These are phyloP conservation scores for Sebastiscus albofasciatus DNA, from an alignment of 2,797 vertebrate species.

Conservation along the genomic window DNA sequence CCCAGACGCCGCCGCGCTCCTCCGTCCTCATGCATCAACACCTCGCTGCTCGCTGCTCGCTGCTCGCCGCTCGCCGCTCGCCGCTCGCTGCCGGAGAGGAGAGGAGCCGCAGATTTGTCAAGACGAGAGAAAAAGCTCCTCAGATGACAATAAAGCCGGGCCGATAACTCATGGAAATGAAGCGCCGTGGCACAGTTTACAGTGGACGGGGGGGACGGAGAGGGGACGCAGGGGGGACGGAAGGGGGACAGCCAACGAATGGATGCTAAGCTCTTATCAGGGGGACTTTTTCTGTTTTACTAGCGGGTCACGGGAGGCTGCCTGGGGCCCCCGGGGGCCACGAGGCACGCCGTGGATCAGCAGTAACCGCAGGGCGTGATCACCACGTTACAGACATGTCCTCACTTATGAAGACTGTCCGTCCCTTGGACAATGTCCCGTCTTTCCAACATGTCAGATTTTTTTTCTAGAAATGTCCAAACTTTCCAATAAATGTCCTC, in stretches of 20 bases:
- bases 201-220: constrained; percentile 70
- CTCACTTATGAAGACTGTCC: no score
- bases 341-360: constrained; percentile 42
- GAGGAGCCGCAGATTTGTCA: constrained; percentile 91
- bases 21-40: constrained; percentile 91
- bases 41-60: background rate
- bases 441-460: no score
- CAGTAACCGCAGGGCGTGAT: no score
- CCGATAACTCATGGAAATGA: constrained; percentile 97
- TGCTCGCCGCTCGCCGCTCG: no score
- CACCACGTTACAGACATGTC: no score
- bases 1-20: constrained; percentile 81
- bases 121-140: constrained; percentile 77
- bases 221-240: constrained; percentile 22
- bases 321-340: constrained; percentile 70
- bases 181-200: constrained; percentile 91
- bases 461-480: no score
- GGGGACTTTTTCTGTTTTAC: constrained; percentile 76
- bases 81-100: constrained; percentile 76
- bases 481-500: background rate
- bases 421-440: no score
- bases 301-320: constrained; percentile 73
- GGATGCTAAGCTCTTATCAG: constrained; percentile 79
- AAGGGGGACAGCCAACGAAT: no score
- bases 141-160: constrained; percentile 88